A percentile compares a stretch with the other conserved stretches of the same genome.
These are phyloP conservation scores for Cochlearius cochlearius DNA, from an alignment of 2,113 vertebrate species.

Conservation along the genomic window DNA sequence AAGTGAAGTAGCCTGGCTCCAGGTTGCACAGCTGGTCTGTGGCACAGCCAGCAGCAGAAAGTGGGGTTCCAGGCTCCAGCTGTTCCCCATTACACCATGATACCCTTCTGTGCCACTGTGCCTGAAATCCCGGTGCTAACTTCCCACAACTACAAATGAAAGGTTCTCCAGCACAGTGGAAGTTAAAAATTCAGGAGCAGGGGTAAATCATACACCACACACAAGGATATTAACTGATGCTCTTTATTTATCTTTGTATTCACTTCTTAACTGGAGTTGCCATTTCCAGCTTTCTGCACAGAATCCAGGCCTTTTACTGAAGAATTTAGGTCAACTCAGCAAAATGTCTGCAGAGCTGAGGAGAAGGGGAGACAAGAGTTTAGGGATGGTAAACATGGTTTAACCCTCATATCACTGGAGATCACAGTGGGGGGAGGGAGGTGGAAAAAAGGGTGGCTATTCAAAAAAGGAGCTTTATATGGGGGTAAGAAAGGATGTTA, in stretches of 20 bases:
- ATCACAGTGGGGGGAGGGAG: background rate
- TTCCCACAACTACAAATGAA: background rate
- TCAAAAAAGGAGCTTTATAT: background rate
- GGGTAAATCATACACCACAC: slow-evolving; percentile 12
- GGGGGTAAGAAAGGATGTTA: background rate
- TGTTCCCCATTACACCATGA: rapidly evolving
- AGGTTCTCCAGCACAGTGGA: background rate
- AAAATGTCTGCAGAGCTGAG: background rate
- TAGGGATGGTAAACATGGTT: background rate
- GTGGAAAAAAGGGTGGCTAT: background rate
- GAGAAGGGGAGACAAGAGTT: background rate
- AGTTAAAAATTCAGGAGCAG: background rate
- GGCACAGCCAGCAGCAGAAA: background rate
- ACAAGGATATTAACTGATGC: background rate
- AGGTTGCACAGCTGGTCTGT: background rate
- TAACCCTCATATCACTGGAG: background rate
- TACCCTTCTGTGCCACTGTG: background rate
- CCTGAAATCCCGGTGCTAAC: background rate
- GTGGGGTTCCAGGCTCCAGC: background rate
- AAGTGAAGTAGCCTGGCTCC: background rate
- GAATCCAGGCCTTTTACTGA: background rate
- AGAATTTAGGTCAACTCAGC: background rate
- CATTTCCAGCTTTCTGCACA: background rate
- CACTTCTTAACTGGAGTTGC: background rate
- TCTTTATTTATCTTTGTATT: slow-evolving; percentile 15